Percentiles rank a stretch among this genome's conserved stretches.
phyloP scores from a whole-genome alignment of 2,888 invertebrate species.

The Mimachlamys varia region DNA sequence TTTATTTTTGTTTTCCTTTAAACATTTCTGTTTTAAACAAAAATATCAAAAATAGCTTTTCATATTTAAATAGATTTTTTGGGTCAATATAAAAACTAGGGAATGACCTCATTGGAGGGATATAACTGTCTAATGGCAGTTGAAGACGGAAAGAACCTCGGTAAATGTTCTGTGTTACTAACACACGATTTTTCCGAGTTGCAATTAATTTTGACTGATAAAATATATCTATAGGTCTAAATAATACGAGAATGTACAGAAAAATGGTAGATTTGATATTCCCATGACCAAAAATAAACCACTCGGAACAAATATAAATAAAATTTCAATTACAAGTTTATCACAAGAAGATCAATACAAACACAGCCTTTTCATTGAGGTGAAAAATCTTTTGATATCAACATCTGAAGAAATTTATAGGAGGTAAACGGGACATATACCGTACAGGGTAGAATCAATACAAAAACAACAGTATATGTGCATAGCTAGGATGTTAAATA shows the following conservation, averaged over 20 bases:
- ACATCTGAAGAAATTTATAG: constrained; percentile 1
- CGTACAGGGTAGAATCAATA: neutral
- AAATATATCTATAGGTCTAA: neutral
- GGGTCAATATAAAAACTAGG: neutral
- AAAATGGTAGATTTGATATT: neutral
- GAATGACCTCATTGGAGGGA: neutral
- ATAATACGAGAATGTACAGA: neutral
- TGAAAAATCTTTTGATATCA: constrained; percentile 13
- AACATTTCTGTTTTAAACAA: no score
- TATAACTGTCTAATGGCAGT: neutral
- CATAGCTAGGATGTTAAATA: constrained; percentile 6
- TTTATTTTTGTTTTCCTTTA: no score
- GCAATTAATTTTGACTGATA: neutral
- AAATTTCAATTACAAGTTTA: constrained; percentile 2
- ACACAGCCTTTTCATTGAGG: neutral
- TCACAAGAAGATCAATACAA: neutral
- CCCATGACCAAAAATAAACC: neutral
- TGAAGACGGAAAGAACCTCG: neutral
- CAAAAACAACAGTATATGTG: neutral
- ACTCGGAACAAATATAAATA: neutral
- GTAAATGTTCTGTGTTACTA: neutral
- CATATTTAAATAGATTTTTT: no score
- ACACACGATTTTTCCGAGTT: neutral
- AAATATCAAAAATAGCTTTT: no score
- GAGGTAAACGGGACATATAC: neutral